Evolutionary conservation across 1,140 invertebrate genomes (phyloP), one percentile per base, ranked within the genome.

Genomic region (Aphelenchoides avenae): DNA sequence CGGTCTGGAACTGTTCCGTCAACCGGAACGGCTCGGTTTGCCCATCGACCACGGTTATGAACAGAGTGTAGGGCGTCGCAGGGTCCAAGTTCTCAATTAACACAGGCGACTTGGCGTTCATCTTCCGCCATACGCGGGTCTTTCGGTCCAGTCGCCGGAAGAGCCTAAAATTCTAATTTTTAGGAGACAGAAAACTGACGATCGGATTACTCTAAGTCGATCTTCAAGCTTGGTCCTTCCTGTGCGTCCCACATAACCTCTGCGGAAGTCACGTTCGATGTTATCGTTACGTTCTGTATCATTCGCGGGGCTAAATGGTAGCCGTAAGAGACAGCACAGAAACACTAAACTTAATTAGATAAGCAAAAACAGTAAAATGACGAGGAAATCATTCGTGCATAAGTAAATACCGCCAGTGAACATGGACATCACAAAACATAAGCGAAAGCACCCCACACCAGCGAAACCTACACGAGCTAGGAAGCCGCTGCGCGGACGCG

Each of bases 51-150:
- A 75, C 65, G 7, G 52, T 58, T 11, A 70, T 56, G 30, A 71
- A 67, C 7, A 75, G 40, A 20, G 70, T 75, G 41, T 77, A 75
- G 2, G 71, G 61, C n/a, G 72, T 75, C n/a, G 69, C 72, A 3
- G 71, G 65, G 37, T 49, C 44, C 22, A 73, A 56, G 22, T 62
- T n/a, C 13, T 64, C 42, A n/a, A 70, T 39, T n/a, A 62, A n/a
- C 26, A 72, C 49, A 24, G 68, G 68, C 2, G 69, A 61, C 52
- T 68, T 71, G 36, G 48, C 69, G 33, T 70, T 70, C 41, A 44
- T 48, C 33, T 59, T 56, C 5, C 52, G 43, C 55, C 50, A 58
- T 30, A 70, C 61, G 24, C 49, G 43, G 15, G 43, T 42, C 24
- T 58, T 55, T 15, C 63, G 18, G 39, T 65, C 64, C 9, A 41